phyloP scores from a whole-genome alignment of 2,797 vertebrate species.

The Tadarida brasiliensis region DNA sequence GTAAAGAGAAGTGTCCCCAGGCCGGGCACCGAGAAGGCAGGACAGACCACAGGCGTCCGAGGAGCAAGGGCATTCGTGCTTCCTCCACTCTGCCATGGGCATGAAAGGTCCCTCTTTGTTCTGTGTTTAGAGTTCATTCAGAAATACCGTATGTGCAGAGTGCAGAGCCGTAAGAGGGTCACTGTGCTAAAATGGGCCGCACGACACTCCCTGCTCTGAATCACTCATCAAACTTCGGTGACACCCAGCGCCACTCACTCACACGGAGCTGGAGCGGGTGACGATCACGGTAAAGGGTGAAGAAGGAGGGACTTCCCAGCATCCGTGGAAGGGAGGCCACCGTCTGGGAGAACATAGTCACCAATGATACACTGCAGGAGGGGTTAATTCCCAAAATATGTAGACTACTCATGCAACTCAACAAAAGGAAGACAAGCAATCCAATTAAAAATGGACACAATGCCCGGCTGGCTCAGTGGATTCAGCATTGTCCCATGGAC shows the following conservation, averaged over 20 bases:
- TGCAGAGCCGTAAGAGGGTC: neutral
- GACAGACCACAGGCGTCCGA: neutral
- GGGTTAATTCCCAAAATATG: too few relatives aligned
- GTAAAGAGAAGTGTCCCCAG: neutral
- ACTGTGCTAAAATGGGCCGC: neutral
- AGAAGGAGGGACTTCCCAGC: neutral
- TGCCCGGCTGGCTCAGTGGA: too few relatives aligned
- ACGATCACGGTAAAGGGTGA: neutral
- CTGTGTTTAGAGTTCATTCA: slow-evolving; percentile 19
- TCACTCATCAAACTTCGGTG: neutral
- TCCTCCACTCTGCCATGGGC: neutral
- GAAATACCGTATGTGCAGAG: slow-evolving; percentile 9
- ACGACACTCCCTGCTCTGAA: neutral
- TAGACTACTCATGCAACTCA: too few relatives aligned
- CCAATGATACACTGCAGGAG: too few relatives aligned
- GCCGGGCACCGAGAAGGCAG: neutral
- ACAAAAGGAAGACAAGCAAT: too few relatives aligned
- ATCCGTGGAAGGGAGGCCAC: too few relatives aligned
- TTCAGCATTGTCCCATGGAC: too few relatives aligned
- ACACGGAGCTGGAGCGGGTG: neutral
- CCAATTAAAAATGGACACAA: too few relatives aligned
- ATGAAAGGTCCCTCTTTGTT: neutral
- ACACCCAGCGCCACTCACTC: neutral
- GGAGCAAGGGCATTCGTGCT: neutral
- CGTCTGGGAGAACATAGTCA: too few relatives aligned